Percentiles rank a stretch among this genome's conserved stretches.
Conservation (phyloP, 1,140 invertebrate genomes). For the Drosophila ercepeae region DNA sequence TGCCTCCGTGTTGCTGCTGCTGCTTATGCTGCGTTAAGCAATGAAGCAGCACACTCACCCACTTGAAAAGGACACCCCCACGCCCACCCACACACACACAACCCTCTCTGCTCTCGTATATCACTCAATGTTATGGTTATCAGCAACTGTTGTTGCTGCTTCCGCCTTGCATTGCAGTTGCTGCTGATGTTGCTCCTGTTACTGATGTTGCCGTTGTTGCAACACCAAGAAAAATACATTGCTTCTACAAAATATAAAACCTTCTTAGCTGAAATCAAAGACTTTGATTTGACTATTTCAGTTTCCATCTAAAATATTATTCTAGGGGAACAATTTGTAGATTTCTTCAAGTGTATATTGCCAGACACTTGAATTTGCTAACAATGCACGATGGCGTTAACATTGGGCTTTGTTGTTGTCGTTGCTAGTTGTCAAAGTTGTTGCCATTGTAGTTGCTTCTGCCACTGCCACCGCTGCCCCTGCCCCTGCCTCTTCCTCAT, state of each 20-base stretch:
- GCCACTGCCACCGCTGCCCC: slow-evolving; percentile 4
- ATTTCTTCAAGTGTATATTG: slow-evolving; percentile 23
- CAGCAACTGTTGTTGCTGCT: slow-evolving; percentile 70
- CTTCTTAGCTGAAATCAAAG: background rate
- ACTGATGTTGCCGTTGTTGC: slow-evolving; percentile 22
- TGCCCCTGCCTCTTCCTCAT: slow-evolving; percentile 1
- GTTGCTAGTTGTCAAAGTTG: slow-evolving; percentile 47
- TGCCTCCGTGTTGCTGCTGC: slow-evolving; percentile 49
- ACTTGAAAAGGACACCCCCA: slow-evolving; percentile 4
- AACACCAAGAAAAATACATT: background rate
- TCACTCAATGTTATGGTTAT: slow-evolving; percentile 81
- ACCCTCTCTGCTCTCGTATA: slow-evolving; percentile 55
- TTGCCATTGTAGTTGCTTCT: slow-evolving; percentile 51
- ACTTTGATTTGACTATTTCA: no score
- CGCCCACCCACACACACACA: slow-evolving; percentile 7
- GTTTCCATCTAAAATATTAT: no score
- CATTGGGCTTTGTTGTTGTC: slow-evolving; percentile 61
- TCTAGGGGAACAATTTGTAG: no score
- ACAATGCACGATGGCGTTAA: slow-evolving; percentile 77
- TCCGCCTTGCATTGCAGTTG: slow-evolving; percentile 47
- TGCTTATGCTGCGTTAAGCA: slow-evolving; percentile 78
- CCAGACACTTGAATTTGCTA: slow-evolving; percentile 74
- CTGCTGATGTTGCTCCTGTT: slow-evolving; percentile 22
- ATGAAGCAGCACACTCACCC: slow-evolving; percentile 53
- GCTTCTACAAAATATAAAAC: background rate